These are phyloP conservation scores for Drosophila borealis DNA, from an alignment of 2,888 invertebrate genomes.

Conservation along the genomic window DNA sequence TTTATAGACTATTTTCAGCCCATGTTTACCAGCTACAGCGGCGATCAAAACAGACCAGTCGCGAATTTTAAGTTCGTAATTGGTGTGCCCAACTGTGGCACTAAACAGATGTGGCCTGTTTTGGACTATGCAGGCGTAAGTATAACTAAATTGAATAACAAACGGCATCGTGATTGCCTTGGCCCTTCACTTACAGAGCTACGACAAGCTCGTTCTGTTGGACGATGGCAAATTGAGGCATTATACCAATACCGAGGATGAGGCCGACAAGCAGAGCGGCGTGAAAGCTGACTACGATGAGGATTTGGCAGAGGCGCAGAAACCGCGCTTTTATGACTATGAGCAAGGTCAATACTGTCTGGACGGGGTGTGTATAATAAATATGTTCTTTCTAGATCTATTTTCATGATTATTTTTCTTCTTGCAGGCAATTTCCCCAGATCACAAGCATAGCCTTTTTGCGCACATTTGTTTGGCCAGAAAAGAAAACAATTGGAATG, in stretches of 20 bases:
- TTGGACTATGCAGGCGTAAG: slow-evolving; percentile 86
- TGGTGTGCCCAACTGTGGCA: slow-evolving; percentile 90
- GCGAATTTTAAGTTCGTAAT: slow-evolving; percentile 86
- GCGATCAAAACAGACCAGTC: slow-evolving; percentile 86
- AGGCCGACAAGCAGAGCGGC: slow-evolving; percentile 63
- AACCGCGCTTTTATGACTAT: slow-evolving; percentile 89
- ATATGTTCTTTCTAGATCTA: fast-evolving
- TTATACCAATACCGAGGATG: slow-evolving; percentile 87
- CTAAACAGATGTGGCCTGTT: slow-evolving; percentile 89
- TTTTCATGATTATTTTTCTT: neutral
- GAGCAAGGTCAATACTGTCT: slow-evolving; percentile 91
- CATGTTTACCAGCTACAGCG: slow-evolving; percentile 88
- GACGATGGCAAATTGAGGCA: slow-evolving; percentile 91
- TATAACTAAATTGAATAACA: neutral
- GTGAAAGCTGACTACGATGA: slow-evolving; percentile 83
- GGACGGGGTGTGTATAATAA: slow-evolving; percentile 88
- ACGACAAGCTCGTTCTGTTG: slow-evolving; percentile 87
- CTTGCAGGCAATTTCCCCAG: slow-evolving; percentile 78
- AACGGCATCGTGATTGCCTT: neutral
- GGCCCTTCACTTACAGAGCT: slow-evolving; percentile 81
- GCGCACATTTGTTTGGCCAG: slow-evolving; percentile 91
- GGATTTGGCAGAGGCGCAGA: slow-evolving; percentile 84
- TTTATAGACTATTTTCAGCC: slow-evolving; percentile 86
- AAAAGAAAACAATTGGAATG: slow-evolving; percentile 90
- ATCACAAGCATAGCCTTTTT: slow-evolving; percentile 87